Conservation (phyloP, 2,113 vertebrate genomes). For the Nettapus auritus region DNA sequence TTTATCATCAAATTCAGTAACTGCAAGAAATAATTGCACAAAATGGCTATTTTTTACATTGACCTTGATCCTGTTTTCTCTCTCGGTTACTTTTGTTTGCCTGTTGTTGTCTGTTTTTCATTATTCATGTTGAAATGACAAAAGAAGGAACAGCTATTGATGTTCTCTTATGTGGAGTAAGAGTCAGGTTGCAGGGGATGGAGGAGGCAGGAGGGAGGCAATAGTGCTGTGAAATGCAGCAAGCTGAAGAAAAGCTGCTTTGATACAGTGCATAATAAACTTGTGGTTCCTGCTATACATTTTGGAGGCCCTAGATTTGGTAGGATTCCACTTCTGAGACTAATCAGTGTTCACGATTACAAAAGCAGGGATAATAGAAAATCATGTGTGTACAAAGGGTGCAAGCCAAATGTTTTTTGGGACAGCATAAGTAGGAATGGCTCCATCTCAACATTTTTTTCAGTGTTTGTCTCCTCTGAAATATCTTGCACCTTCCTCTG, state of each 20-base stretch:
- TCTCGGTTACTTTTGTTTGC: not conserved
- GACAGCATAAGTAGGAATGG: not conserved
- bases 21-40: not conserved
- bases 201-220: not conserved
- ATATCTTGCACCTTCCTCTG: not conserved
- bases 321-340: not conserved
- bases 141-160: not conserved
- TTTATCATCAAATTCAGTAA: not conserved
- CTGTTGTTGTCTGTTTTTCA: not conserved
- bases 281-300: not conserved
- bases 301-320: not conserved
- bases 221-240: not conserved
- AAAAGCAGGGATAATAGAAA: not conserved
- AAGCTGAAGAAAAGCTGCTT: not conserved
- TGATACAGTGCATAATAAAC: not conserved
- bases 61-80: not conserved
- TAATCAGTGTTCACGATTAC: not conserved
- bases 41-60: fast-evolving
- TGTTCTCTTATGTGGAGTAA: not conserved
- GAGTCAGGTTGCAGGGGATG: not conserved
- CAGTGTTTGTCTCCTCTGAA: not conserved
- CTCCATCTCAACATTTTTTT: not conserved
- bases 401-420: not conserved
- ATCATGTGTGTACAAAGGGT: not conserved
- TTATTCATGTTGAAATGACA: not conserved